phyloP scores from a whole-genome alignment of 2,888 invertebrate genomes.

The Thymelicus acteon region DNA sequence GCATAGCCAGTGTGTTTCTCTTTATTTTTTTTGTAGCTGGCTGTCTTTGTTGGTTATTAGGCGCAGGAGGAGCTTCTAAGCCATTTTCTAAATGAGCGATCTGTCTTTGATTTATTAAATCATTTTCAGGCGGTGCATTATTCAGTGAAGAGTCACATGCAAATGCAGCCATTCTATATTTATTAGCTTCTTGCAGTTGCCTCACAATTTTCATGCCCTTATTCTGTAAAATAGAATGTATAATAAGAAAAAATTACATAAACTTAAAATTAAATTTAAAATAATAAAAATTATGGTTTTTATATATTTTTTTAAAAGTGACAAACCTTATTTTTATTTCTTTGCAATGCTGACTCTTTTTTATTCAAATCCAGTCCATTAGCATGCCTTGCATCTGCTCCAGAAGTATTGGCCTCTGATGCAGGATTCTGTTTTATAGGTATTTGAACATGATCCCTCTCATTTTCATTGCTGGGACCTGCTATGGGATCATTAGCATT shows the following conservation, averaged over 20 bases:
- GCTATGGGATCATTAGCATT: constrained; percentile 67
- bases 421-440: constrained; percentile 54
- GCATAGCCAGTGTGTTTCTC: constrained; percentile 91
- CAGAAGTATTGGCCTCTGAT: constrained; percentile 52
- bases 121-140: constrained; percentile 70
- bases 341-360: constrained; percentile 66
- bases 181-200: constrained; percentile 79
- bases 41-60: constrained; percentile 63
- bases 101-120: constrained; percentile 79
- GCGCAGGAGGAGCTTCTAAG: constrained; percentile 65
- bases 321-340: constrained; percentile 70
- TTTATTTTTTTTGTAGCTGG: constrained; percentile 85
- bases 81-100: constrained; percentile 75
- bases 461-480: constrained; percentile 74
- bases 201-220: constrained; percentile 78
- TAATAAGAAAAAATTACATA: background rate
- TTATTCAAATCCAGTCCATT: constrained; percentile 61
- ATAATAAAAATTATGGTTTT: background rate
- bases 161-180: constrained; percentile 82
- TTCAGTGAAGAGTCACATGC: constrained; percentile 72
- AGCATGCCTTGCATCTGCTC: constrained; percentile 56
- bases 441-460: constrained; percentile 47
- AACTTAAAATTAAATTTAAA: background rate
- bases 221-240: constrained; percentile 64
- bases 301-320: too few relatives aligned